phyloP scores from a whole-genome alignment of 2,113 vertebrate species.

The Daboia siamensis region DNA sequence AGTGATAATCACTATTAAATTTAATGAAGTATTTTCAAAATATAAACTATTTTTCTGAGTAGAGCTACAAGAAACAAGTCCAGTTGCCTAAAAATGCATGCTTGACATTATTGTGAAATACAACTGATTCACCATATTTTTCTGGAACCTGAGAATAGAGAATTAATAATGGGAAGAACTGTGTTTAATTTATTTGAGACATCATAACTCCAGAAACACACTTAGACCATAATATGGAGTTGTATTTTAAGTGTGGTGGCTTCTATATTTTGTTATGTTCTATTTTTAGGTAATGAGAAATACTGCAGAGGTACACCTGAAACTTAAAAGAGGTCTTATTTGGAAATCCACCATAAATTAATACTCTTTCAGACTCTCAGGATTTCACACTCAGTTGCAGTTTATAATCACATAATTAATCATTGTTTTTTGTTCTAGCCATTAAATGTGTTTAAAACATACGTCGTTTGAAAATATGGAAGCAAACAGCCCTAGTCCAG shows the following conservation, averaged over 20 bases:
- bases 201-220: neutral
- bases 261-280: neutral
- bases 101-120: no score
- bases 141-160: neutral
- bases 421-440: neutral
- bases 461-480: neutral
- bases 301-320: neutral
- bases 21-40: neutral
- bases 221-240: neutral
- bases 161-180: neutral
- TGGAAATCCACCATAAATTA: neutral
- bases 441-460: neutral
- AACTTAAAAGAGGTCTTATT: neutral
- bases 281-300: neutral
- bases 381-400: neutral
- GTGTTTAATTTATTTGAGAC: neutral
- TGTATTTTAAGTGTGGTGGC: neutral
- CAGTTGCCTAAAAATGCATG: neutral
- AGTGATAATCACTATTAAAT: neutral
- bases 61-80: neutral
- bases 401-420: neutral
- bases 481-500: neutral
- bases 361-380: neutral
- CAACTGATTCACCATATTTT: neutral
- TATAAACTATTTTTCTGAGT: fast-evolving